phyloP scores from a whole-genome alignment of 1,140 invertebrate species.

The Meloidogyne exigua region DNA sequence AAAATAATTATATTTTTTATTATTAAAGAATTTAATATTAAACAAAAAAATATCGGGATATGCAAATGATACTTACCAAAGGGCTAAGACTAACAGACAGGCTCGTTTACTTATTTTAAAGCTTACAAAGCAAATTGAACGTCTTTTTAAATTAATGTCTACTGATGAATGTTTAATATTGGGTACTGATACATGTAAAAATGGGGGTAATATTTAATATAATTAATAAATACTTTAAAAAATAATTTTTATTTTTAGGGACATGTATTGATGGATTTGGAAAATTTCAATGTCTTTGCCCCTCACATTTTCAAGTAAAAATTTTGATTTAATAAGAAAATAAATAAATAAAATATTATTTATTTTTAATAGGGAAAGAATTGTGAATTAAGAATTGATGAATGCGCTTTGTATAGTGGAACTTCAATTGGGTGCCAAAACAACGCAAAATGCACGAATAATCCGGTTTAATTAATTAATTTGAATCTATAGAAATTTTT shows the following conservation, averaged over 20 bases:
- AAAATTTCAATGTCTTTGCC: conserved; percentile 73
- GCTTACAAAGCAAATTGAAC: conserved; percentile 42
- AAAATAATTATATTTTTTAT: neutral
- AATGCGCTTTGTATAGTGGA: conserved; percentile 61
- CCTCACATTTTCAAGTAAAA: conserved; percentile 74
- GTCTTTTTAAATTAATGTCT: conserved; percentile 42
- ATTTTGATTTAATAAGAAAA: neutral
- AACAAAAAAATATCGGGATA: conserved; percentile 3
- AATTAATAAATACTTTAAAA: too few species aligned
- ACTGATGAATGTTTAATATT: conserved; percentile 48
- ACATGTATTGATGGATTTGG: conserved; percentile 67
- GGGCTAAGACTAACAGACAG: conserved; percentile 34
- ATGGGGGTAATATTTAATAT: conserved; percentile 62
- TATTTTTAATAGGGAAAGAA: conserved; percentile 33
- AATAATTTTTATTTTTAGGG: neutral
- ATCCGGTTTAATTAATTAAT: conserved; percentile 8
- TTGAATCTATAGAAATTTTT: neutral
- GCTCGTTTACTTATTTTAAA: conserved; percentile 37
- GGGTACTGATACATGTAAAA: conserved; percentile 71
- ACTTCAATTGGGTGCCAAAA: conserved; percentile 65
- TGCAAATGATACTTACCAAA: conserved; percentile 19
- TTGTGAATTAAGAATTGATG: conserved; percentile 55
- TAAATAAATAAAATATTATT: conserved; percentile 2
- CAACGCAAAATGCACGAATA: conserved; percentile 65
- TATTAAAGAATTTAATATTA: conserved; percentile 9